Evolutionary conservation across 2,888 invertebrate species (phyloP).

Genomic region (Mimas tiliae): DNA sequence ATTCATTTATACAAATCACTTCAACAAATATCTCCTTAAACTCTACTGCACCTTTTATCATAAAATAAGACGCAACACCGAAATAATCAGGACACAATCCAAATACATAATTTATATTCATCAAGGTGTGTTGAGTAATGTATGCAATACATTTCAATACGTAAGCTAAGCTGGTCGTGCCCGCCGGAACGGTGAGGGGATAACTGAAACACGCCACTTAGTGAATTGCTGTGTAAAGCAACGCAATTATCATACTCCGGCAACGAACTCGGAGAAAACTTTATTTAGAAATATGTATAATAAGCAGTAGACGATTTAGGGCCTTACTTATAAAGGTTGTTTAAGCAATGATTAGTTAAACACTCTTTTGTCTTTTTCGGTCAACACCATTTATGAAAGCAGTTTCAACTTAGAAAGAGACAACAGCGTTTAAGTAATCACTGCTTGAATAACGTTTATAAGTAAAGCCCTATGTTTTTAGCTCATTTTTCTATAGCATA

Average conservation of each 20-base stretch:
- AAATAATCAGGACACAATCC: conserved; percentile 18
- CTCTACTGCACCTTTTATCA: conserved; percentile 27
- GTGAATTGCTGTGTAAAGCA: conserved; percentile 63
- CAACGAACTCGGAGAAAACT: conserved; percentile 36
- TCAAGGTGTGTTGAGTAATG: conserved; percentile 54
- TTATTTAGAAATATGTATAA: background rate
- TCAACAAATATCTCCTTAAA: background rate
- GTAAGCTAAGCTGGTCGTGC: conserved; percentile 73
- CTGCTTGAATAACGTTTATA: no score
- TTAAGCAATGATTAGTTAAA: no score
- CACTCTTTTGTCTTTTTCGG: no score
- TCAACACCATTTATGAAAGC: no score
- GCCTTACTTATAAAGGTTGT: no score
- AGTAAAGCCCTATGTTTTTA: no score
- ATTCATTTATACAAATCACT: background rate
- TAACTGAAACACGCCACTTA: conserved; percentile 79
- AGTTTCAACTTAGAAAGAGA: no score
- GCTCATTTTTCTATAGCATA: no score
- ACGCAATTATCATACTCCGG: conserved; percentile 68
- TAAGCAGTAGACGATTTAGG: background rate
- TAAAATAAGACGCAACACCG: conserved; percentile 36
- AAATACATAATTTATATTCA: conserved; percentile 25
- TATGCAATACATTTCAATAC: conserved; percentile 69
- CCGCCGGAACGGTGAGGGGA: conserved; percentile 64
- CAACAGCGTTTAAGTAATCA: no score